These are phyloP conservation scores for Drosophila novamexicana DNA, from an alignment of 1,140 invertebrate species.

Conservation along the genomic window DNA sequence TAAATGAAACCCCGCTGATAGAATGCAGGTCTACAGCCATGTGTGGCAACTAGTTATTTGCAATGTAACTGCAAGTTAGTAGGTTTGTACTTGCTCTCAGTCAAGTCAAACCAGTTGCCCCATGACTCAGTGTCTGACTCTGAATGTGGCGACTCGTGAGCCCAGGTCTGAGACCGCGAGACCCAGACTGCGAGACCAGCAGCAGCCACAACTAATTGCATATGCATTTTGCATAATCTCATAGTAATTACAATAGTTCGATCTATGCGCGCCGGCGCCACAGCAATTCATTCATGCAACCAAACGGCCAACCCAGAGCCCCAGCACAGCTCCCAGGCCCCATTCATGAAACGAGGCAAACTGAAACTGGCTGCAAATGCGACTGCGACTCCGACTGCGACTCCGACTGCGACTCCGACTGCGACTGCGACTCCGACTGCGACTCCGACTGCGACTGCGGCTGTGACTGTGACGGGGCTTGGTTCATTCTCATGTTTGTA, in stretches of 20 bases:
- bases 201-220: slow-evolving; percentile 71
- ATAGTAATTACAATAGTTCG: slow-evolving; percentile 82
- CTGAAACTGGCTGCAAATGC: too few relatives aligned
- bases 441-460: neutral
- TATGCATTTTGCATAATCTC: slow-evolving; percentile 82
- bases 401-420: neutral
- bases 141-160: slow-evolving; percentile 3
- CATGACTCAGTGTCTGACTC: slow-evolving; percentile 69
- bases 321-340: slow-evolving; percentile 24
- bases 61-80: slow-evolving; percentile 41
- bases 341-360: slow-evolving; percentile 35
- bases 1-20: too few relatives aligned
- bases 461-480: slow-evolving; percentile 14
- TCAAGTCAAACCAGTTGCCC: slow-evolving; percentile 78
- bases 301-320: slow-evolving; percentile 4
- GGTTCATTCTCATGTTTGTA: slow-evolving; percentile 14
- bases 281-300: slow-evolving; percentile 68
- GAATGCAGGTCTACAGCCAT: slow-evolving; percentile 1
- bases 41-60: slow-evolving; percentile 36
- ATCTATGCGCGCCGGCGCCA: slow-evolving; percentile 53
- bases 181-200: neutral
- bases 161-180: neutral
- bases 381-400: neutral
- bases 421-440: neutral
- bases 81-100: slow-evolving; percentile 56